Conservation (phyloP, 2,888 invertebrate species). For the Chironomus tentans region DNA sequence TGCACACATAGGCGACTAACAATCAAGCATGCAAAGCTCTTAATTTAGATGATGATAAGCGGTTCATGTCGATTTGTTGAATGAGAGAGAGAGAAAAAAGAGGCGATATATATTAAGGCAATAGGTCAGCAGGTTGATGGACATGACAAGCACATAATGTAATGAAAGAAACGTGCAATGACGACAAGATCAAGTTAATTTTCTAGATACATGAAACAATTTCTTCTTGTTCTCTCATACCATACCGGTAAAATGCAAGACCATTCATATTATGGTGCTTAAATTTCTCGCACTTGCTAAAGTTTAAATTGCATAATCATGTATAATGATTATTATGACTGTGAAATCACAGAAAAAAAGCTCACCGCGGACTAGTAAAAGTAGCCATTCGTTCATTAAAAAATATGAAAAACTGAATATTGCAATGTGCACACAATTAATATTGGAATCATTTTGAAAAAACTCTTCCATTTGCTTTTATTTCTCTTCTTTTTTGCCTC, state of each 20-base stretch:
- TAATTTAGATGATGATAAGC: background rate
- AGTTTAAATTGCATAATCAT: background rate
- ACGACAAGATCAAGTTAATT: background rate
- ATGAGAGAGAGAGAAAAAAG: background rate
- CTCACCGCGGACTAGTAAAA: background rate
- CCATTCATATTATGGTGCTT: background rate
- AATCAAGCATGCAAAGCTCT: background rate
- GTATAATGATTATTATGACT: background rate
- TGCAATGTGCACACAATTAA: background rate
- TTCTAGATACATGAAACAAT: no score
- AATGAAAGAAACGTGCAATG: background rate
- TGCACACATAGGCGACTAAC: background rate
- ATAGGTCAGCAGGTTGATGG: slow-evolving; percentile 5
- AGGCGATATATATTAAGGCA: background rate
- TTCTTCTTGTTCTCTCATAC: background rate
- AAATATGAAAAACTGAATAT: background rate
- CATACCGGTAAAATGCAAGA: background rate
- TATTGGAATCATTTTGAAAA: background rate
- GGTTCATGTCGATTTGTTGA: background rate
- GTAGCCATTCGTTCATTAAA: background rate
- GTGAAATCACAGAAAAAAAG: background rate
- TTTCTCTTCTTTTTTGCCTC: no score
- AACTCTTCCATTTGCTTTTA: no score
- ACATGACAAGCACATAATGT: background rate
- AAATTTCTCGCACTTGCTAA: background rate